Base-by-base conservation (phyloP, 2,797 vertebrate species). In the Microchirus variegatus region DNA sequence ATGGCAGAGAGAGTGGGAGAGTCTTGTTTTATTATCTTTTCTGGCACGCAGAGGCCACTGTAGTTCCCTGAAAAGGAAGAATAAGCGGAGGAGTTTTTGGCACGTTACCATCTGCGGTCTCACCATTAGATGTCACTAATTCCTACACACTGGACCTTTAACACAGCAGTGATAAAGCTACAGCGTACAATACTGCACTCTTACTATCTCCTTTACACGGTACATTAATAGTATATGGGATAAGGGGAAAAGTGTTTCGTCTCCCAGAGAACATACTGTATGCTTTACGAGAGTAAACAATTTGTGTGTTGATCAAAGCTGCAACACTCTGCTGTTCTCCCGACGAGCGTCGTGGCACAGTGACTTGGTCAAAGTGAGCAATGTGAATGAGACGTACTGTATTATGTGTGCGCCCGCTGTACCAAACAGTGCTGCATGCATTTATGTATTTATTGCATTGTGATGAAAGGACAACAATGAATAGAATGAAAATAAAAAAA, bases 381-480 rank as follows among this genome's bases (percentile, higher is more conserved):
- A 62, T 77, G 36, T 36, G 35, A 75, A 74, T 61, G 64, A 59
- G 46, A 73, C 51, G 35, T 26, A 57, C n/a, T 54, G 60, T 73
- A 73, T 73, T 73, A 31, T 50, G 59, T 57, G 47, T 67, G 56
- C 69, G 76, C 71, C 60, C 65, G 36, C 61, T 46, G 16, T n/a
- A 17, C 5, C 56, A 59, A 60, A 38, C 2, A 45, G 36, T 45
- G 41, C 19, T 38, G 16, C 22, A 49, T 50, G 53, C 48, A 44
- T 10, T 58, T 57, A 44, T 1, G 17, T 36, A 9, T 13, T 50
- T 51, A 45, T 53, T 2, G 22, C 22, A 22, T n/a, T n/a, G 22
- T 67, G 65, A 83, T 80, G 67, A 83, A 78, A 69, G 53, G 53
- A 71, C 43, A 35, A 41, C 59, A 68, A 68, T 67, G 74, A 71